These are phyloP conservation scores for Cichladusa arquata DNA, from an alignment of 2,113 vertebrate genomes.

Conservation along the genomic window DNA sequence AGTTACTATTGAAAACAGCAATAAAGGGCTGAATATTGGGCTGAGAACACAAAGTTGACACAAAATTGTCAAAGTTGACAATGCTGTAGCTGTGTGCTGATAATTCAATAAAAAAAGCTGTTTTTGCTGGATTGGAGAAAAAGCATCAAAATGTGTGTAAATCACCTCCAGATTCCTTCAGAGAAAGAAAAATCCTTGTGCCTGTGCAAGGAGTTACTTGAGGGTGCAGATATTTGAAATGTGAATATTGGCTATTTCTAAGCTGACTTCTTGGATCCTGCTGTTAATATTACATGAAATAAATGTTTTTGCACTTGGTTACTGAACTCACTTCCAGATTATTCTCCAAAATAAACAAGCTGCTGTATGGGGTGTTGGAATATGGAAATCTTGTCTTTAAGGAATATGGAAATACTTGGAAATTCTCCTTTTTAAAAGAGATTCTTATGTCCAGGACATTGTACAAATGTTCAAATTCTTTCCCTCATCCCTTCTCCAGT, in stretches of 20 bases:
- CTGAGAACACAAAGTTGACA: background rate
- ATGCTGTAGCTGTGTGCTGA: background rate
- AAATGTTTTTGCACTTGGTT: background rate
- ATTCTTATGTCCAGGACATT: background rate
- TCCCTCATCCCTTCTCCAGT: background rate
- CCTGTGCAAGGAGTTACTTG: background rate
- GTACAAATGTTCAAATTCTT: background rate
- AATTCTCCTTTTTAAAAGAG: background rate
- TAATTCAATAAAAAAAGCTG: background rate
- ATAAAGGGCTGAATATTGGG: background rate
- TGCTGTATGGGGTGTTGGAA: background rate
- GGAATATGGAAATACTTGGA: background rate
- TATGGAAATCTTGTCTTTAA: accelerated
- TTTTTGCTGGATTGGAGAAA: background rate
- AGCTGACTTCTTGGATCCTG: background rate
- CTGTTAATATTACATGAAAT: background rate
- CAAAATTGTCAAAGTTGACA: no score
- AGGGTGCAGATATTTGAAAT: background rate
- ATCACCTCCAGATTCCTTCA: background rate
- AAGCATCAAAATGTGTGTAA: background rate
- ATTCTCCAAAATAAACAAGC: background rate
- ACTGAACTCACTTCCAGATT: background rate
- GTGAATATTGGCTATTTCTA: background rate
- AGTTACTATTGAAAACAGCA: background rate
- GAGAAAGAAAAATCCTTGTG: background rate